These are phyloP conservation scores for Picus viridis DNA, from an alignment of 2,797 vertebrate genomes.

Conservation along the genomic window DNA sequence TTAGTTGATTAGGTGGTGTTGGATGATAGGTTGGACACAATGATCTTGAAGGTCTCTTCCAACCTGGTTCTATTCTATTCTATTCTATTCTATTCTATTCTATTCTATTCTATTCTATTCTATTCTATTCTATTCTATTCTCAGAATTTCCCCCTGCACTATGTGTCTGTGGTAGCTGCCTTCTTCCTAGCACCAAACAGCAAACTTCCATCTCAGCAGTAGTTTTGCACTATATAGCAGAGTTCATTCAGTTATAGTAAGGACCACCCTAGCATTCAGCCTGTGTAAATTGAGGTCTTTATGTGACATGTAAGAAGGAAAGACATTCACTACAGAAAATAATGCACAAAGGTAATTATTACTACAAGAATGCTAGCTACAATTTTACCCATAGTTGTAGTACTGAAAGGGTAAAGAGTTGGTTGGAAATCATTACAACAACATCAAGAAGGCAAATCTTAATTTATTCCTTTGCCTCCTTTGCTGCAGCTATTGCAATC, in stretches of 20 bases:
- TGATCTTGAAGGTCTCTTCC: too few relatives aligned
- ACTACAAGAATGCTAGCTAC: background rate
- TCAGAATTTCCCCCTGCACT: background rate
- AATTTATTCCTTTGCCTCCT: background rate
- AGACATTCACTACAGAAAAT: background rate
- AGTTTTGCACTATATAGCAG: background rate
- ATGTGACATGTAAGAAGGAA: slow-evolving; percentile 5
- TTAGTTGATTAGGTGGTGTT: too few relatives aligned
- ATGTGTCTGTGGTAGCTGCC: background rate
- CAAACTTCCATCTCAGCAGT: background rate
- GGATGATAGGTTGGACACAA: too few relatives aligned
- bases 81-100: too few relatives aligned
- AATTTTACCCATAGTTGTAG: background rate
- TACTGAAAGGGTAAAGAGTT: background rate
- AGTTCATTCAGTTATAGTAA: background rate
- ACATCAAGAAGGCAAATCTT: background rate
- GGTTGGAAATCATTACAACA: slow-evolving; percentile 7
- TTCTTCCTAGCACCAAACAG: background rate
- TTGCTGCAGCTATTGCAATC: background rate
- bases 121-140: background rate
- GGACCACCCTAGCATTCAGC: background rate
- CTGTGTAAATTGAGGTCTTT: slow-evolving; percentile 11
- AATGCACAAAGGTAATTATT: background rate
- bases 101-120: too few relatives aligned
- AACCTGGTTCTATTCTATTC: too few relatives aligned